phyloP scores from a whole-genome alignment of 2,888 invertebrate species.

The Harpagoxenus sublaevis region DNA sequence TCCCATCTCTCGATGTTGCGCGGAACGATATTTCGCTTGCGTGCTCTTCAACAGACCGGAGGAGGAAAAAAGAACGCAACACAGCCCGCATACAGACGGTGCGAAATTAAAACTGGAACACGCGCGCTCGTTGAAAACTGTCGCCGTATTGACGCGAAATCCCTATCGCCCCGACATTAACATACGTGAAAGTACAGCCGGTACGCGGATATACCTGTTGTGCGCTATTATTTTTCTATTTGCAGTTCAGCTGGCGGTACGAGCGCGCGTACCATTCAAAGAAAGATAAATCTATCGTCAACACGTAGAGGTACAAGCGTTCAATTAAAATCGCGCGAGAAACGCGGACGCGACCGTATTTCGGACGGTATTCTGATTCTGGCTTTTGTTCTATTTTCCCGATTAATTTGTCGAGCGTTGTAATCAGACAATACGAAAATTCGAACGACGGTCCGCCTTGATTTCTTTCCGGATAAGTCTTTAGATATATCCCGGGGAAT shows the following conservation, averaged over 20 bases:
- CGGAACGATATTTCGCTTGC: neutral
- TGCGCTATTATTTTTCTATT: conserved; percentile 64
- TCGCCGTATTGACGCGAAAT: conserved; percentile 52
- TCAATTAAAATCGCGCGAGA: conserved; percentile 30
- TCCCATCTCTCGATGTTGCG: neutral
- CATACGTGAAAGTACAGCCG: conserved; percentile 68
- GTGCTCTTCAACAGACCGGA: conserved; percentile 11
- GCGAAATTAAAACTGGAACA: conserved; percentile 51
- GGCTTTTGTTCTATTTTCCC: neutral
- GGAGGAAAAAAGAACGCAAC: conserved; percentile 2
- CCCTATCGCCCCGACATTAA: conserved; percentile 64
- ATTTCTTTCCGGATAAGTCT: neutral
- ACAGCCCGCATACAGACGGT: conserved; percentile 28
- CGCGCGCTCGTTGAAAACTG: conserved; percentile 38
- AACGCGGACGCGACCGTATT: conserved; percentile 2
- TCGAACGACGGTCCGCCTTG: neutral
- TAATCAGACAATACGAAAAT: no score
- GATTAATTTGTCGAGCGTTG: neutral
- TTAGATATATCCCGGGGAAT: neutral
- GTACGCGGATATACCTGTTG: conserved; percentile 56
- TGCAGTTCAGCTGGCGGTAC: conserved; percentile 50
- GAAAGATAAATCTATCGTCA: conserved; percentile 15
- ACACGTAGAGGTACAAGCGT: neutral
- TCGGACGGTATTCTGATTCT: neutral
- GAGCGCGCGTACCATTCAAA: conserved; percentile 3